phyloP scores from a whole-genome alignment of 2,797 vertebrate genomes.

The Hirundo rustica region DNA sequence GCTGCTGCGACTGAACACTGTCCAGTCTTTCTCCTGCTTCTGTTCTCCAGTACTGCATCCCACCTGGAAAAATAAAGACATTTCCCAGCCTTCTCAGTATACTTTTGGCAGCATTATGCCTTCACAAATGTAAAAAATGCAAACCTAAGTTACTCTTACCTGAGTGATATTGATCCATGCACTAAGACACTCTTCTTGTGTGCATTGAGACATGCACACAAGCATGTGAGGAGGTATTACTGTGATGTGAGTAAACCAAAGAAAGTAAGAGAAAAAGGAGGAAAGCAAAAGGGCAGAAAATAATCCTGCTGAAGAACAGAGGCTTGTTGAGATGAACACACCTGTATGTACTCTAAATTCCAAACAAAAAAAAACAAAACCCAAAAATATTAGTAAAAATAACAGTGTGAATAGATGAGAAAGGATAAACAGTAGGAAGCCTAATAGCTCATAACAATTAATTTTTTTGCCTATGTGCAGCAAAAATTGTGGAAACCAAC shows the following conservation, averaged over 20 bases:
- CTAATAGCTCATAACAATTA: neutral
- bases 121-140: neutral
- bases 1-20: neutral
- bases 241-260: neutral
- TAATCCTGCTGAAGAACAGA: fast-evolving
- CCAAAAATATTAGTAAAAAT: neutral
- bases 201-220: neutral
- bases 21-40: neutral
- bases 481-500: neutral
- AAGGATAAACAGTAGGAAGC: neutral
- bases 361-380: neutral
- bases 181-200: neutral
- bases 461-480: neutral
- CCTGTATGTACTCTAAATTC: neutral
- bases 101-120: neutral
- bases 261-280: neutral
- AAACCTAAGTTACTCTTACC: neutral
- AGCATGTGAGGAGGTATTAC: neutral
- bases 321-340: neutral
- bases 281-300: neutral
- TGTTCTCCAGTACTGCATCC: neutral
- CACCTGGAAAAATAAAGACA: neutral
- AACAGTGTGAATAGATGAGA: neutral
- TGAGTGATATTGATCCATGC: neutral
- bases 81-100: neutral